phyloP scores from a whole-genome alignment of 2,113 vertebrate species.

The Rhynchomys soricoides region DNA sequence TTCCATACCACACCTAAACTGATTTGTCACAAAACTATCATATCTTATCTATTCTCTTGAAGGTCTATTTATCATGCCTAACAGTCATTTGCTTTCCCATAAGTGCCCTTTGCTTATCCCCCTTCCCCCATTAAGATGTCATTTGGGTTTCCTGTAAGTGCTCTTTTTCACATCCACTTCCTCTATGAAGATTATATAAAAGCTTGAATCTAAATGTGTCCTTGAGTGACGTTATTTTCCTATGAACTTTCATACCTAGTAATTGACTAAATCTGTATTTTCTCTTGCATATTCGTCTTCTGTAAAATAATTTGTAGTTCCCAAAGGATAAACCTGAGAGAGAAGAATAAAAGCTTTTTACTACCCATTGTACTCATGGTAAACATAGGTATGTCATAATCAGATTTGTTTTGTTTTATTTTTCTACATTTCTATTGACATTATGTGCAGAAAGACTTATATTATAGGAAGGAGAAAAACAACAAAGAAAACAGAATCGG shows the following conservation, averaged over 20 bases:
- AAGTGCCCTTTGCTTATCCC: not conserved
- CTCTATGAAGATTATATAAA: not conserved
- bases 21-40: not conserved
- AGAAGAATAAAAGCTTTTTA: not conserved
- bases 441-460: not conserved
- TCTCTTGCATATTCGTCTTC: not conserved
- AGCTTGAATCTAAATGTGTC: not conserved
- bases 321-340: not conserved
- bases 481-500: not conserved
- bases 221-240: not conserved
- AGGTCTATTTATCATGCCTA: not conserved
- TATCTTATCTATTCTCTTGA: not conserved
- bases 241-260: not conserved
- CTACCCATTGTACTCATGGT: not conserved
- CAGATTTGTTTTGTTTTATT: not conserved
- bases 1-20: not conserved
- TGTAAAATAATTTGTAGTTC: not conserved
- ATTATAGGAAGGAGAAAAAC: not conserved
- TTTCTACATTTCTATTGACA: not conserved
- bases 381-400: not conserved
- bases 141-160: not conserved
- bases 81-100: slow-evolving; percentile 11
- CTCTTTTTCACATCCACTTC: not conserved
- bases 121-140: not conserved
- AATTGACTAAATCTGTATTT: not conserved